phyloP scores from a whole-genome alignment of 2,113 vertebrate species.

The Cacatua alba region DNA sequence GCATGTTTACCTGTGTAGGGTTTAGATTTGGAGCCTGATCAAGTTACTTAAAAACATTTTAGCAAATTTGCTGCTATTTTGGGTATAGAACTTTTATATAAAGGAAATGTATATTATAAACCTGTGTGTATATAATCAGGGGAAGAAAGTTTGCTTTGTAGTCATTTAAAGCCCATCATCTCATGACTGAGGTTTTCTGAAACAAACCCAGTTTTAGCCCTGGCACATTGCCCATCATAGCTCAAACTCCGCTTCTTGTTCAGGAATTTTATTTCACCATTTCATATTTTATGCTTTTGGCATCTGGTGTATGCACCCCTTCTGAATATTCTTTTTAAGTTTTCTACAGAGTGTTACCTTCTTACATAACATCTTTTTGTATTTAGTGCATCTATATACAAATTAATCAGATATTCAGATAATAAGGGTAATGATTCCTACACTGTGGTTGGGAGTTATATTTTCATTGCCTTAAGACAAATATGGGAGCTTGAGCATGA shows the following conservation, averaged over 20 bases:
- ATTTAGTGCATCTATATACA: not conserved
- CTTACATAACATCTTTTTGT: not conserved
- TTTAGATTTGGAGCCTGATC: not conserved
- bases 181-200: not conserved
- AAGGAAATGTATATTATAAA: not conserved
- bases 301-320: not conserved
- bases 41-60: not conserved
- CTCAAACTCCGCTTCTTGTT: not conserved
- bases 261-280: not conserved
- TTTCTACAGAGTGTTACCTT: not conserved
- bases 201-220: not conserved
- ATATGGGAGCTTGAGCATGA: not conserved
- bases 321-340: not conserved
- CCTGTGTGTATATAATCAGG: not conserved
- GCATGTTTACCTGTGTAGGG: not conserved
- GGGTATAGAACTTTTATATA: not conserved
- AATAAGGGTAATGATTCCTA: not conserved
- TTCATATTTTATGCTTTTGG: not conserved
- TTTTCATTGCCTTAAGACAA: not conserved
- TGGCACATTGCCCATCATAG: not conserved
- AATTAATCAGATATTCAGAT: not conserved
- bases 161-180: not conserved
- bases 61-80: not conserved
- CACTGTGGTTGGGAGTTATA: not conserved
- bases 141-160: not conserved